These are phyloP conservation scores for Phylloscopus trochiloides DNA, from an alignment of 2,113 vertebrate species.

Conservation along the genomic window DNA sequence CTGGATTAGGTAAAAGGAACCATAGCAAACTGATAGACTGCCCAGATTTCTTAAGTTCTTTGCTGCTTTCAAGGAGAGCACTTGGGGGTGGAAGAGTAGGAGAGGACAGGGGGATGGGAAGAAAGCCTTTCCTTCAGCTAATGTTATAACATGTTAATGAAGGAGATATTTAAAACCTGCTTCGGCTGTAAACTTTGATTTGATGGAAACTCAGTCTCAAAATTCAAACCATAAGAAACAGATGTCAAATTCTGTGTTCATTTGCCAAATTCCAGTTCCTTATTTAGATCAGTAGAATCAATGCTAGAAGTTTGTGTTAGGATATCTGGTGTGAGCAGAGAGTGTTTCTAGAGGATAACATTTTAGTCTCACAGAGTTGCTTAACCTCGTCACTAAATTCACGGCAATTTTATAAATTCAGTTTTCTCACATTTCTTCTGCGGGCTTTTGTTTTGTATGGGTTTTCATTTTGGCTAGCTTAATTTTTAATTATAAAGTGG, in stretches of 20 bases:
- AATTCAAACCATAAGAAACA: not conserved
- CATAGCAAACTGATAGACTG: slow-evolving; percentile 75
- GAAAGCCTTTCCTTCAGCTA: not conserved
- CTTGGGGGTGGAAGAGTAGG: not conserved
- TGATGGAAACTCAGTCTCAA: not conserved
- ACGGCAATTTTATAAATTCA: not conserved
- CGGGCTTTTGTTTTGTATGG: not conserved
- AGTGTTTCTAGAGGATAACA: not conserved
- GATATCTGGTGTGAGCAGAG: not conserved
- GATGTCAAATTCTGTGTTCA: not conserved
- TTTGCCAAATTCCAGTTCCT: not conserved
- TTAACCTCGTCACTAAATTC: not conserved
- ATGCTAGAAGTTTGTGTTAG: not conserved
- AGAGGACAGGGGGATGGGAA: not conserved
- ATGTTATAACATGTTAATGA: not conserved
- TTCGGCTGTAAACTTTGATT: not conserved
- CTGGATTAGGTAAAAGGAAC: slow-evolving; percentile 84
- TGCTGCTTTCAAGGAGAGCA: slow-evolving; percentile 65
- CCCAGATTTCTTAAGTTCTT: slow-evolving; percentile 74
- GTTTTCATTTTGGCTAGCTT: not conserved
- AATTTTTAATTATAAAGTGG: not conserved
- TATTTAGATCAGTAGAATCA: not conserved
- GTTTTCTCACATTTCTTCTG: not conserved
- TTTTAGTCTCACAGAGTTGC: not conserved
- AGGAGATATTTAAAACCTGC: not conserved